Evolutionary conservation across 2,888 invertebrate species (phyloP), one percentile per base, ranked within the genome.

Genomic region (Seira sanloemensis): DNA sequence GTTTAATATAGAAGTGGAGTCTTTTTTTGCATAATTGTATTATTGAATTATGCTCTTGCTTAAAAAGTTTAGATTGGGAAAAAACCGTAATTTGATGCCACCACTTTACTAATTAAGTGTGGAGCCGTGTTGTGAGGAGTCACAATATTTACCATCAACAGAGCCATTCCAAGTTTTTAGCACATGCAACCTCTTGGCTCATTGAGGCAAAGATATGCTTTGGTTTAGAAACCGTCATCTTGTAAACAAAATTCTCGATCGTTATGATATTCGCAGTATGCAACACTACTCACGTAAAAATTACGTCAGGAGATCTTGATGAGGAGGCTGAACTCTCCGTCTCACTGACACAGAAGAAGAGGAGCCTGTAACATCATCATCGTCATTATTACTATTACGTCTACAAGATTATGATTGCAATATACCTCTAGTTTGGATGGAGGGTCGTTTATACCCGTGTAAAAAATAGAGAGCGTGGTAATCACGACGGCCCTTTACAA

Each of bases 81-180:
- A 50, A 50, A 77, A 77, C 78, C 58, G 78, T 78, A 78, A 78
- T 71, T 78, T 78, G 62, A 66, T 62, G 78, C n/a, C 50, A 50
- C 50, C n/a, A 50, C n/a, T 50, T 50, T 18, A 50, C 50, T 50
- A 50, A 50, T 50, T 50, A 18, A 50, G 50, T 50, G 50, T 12
- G 50, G 50, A 50, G 50, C 16, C 2, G 50, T 50, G 50, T 18
- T 12, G 50, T n/a, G n/a, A n/a, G n/a, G 50, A n/a, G 50, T 50
- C 50, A 50, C n/a, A 50, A 50, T 50, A 18, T 50, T 2, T 50
- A 50, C 50, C n/a, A 12, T 50, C 50, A 50, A 18, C n/a, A n/a
- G 16, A n/a, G 50, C 50, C 16, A 50, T 50, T 50, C 50, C 50
- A 50, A n/a, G 2, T 16, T 50, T 50, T 50, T 18, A 50, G 50